A percentile compares a stretch with the other conserved stretches of the same genome.
phyloP scores from a whole-genome alignment of 2,888 invertebrate species.

The Drosophila colorata region DNA sequence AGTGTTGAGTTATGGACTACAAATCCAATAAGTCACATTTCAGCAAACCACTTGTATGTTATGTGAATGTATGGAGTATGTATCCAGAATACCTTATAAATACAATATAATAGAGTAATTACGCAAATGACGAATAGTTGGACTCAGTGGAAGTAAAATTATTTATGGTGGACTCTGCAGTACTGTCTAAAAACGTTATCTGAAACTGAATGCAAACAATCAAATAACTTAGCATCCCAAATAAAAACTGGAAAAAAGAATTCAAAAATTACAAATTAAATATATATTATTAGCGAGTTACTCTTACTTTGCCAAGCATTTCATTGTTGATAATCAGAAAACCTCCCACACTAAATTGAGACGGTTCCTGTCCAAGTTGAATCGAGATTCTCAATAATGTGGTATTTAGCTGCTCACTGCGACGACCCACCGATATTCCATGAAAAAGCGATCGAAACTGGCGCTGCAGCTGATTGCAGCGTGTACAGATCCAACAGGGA shows the following conservation, averaged over 20 bases:
- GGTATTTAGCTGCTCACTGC: conserved; percentile 39
- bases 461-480: conserved; percentile 47
- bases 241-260: neutral
- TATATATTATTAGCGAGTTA: too few relatives aligned
- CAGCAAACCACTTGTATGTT: too few relatives aligned
- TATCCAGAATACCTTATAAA: too few relatives aligned
- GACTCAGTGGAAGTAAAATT: too few relatives aligned
- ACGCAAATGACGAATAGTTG: too few relatives aligned
- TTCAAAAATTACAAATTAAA: neutral
- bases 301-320: conserved; percentile 59
- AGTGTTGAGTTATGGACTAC: too few relatives aligned
- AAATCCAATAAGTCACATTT: too few relatives aligned
- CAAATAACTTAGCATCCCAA: neutral
- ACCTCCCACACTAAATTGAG: conserved; percentile 50
- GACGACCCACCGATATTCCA: conserved; percentile 32
- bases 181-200: too few relatives aligned
- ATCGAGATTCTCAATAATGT: conserved; percentile 44
- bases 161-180: too few relatives aligned
- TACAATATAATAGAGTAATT: too few relatives aligned
- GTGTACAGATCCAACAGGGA: conserved; percentile 57
- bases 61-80: too few relatives aligned
- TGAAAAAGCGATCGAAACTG: conserved; percentile 39
- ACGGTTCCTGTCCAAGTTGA: conserved; percentile 59
- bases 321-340: conserved; percentile 54
- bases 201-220: neutral